Base-by-base conservation (phyloP, 2,888 invertebrate species). In the Dynastes hyllus region DNA sequence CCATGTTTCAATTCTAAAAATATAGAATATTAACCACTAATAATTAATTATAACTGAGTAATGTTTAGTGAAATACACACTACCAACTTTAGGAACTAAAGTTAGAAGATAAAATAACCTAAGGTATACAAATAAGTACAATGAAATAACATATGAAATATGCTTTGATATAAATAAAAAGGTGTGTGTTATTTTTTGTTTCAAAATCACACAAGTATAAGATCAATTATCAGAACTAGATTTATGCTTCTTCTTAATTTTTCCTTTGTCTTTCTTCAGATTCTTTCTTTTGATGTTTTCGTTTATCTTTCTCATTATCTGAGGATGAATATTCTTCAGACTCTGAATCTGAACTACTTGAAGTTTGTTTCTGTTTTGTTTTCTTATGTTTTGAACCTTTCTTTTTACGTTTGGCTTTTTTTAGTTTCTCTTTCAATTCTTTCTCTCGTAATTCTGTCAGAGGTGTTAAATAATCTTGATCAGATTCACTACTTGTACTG, bases 401-500 rank as follows among this genome's bases (percentile, higher is more conserved):
- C 55, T 90, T 90, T 82, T 92, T 92, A 82, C 91, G 90, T 29
- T 93, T 90, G n/a, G 90, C 90, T 81, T 93, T 92, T 76, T 92
- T 92, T 78, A 94, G 87, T 86, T 95, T 95, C 83, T 93, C 93
- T 79, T 92, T 91, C 0, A 97, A 87, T 87, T 97, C 97, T 77
- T 94, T 93, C 86, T 95, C 95, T 27, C 96, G 90, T 55, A 97
- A 88, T 81, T 93, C 94, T 40, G 95, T 96, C 73, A 97, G 88
- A 0, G 97, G 97, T 0, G 97, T 97, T 1, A 94, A 90, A 87
- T 96, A 96, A 82, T 97, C 95, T 63, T 92, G 91, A 81, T 94
- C 95, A 29, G 95, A 94, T 84, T 97, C 97, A 80, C 97, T 97
- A 85, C 97, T 97, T 3, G 98, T 98, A 85, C 97, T 97, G 87